These are phyloP conservation scores for Planococcus citri DNA, from an alignment of 1,140 invertebrate genomes.

Conservation along the genomic window DNA sequence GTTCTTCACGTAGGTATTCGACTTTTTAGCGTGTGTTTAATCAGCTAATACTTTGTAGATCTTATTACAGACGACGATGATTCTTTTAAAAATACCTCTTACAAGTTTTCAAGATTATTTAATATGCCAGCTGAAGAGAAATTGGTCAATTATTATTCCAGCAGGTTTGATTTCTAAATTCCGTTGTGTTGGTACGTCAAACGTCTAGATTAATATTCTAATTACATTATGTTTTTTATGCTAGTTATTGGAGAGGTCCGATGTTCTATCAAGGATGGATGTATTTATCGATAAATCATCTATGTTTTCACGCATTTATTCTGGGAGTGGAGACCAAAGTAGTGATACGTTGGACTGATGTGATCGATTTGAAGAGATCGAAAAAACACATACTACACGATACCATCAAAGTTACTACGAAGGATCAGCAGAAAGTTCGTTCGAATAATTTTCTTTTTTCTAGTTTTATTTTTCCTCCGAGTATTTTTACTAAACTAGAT, in stretches of 20 bases:
- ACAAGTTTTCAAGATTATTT: conserved; percentile 92
- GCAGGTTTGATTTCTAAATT: too few species aligned
- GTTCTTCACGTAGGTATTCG: neutral
- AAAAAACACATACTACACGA: conserved; percentile 72
- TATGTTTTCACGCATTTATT: conserved; percentile 92
- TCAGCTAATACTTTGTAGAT: neutral
- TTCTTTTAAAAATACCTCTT: conserved; percentile 62
- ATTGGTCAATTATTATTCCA: too few species aligned
- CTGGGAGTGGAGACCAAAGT: conserved; percentile 81
- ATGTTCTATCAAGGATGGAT: conserved; percentile 89
- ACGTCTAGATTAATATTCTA: too few species aligned
- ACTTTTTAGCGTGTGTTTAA: too few species aligned
- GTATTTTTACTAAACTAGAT: too few species aligned
- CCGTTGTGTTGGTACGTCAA: too few species aligned
- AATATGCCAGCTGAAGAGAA: conserved; percentile 88
- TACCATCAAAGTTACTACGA: conserved; percentile 69
- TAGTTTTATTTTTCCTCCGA: neutral
- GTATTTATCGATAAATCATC: conserved; percentile 87
- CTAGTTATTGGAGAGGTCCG: conserved; percentile 84
- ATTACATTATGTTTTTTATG: too few species aligned
- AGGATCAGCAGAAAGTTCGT: conserved; percentile 44
- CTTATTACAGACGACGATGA: conserved; percentile 62
- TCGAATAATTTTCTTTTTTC: neutral
- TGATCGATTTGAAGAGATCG: conserved; percentile 57
- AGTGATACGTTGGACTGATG: conserved; percentile 69